These are phyloP conservation scores for Allobates femoralis DNA, from an alignment of 2,797 vertebrate genomes.

Conservation along the genomic window DNA sequence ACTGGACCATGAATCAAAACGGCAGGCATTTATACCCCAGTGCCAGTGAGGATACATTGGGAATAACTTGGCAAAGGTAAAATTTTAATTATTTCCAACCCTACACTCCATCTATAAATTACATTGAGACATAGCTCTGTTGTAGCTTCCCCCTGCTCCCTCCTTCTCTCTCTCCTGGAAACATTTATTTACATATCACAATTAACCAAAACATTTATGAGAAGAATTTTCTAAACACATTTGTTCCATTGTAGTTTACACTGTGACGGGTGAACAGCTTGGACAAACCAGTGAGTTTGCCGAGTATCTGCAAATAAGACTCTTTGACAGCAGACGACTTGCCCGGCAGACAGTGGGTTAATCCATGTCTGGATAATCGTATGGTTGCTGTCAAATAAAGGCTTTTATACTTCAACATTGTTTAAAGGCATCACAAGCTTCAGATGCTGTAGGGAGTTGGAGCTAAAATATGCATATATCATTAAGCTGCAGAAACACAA, in stretches of 20 bases:
- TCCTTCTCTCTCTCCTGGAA: slow-evolving; percentile 48
- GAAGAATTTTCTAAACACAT: slow-evolving; percentile 66
- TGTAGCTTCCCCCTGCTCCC: slow-evolving; percentile 41
- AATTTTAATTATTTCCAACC: slow-evolving; percentile 97
- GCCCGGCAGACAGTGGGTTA: slow-evolving; percentile 59
- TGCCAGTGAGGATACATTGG: slow-evolving; percentile 99
- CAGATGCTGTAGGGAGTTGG: slow-evolving; percentile 59
- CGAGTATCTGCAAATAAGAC: slow-evolving; percentile 57
- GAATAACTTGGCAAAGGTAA: slow-evolving; percentile 99
- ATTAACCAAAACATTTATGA: slow-evolving; percentile 64
- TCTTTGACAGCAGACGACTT: slow-evolving; percentile 58
- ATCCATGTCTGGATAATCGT: slow-evolving; percentile 62
- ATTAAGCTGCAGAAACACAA: neutral
- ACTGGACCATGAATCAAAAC: slow-evolving; percentile 99
- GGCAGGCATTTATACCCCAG: slow-evolving; percentile 99
- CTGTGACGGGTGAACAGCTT: slow-evolving; percentile 41
- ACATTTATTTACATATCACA: slow-evolving; percentile 67
- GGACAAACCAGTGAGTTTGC: slow-evolving; percentile 27
- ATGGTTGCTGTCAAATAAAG: slow-evolving; percentile 62
- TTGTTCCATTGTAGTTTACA: slow-evolving; percentile 52
- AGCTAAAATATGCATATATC: slow-evolving; percentile 43
- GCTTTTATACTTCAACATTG: slow-evolving; percentile 62
- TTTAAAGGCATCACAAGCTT: slow-evolving; percentile 49
- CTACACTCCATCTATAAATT: slow-evolving; percentile 78
- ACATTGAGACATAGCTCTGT: slow-evolving; percentile 70